Evolutionary conservation across 2,888 invertebrate genomes (phyloP).

Genomic region (Noctua janthina): DNA sequence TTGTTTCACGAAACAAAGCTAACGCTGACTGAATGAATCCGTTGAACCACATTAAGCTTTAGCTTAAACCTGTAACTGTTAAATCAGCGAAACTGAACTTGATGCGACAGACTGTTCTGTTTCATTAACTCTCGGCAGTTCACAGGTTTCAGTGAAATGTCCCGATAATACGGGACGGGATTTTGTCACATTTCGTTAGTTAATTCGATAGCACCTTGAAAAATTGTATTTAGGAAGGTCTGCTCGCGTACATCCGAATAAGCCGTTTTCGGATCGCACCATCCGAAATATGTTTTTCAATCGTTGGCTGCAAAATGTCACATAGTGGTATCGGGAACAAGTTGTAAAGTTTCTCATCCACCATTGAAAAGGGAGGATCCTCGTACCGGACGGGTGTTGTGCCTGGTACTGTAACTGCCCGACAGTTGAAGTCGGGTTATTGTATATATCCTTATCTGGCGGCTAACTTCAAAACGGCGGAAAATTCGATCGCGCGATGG

Average conservation of each 20-base stretch:
- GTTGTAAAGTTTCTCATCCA: neutral
- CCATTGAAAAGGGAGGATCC: neutral
- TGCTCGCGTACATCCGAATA: neutral
- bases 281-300: neutral
- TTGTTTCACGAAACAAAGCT: neutral
- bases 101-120: neutral
- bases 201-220: neutral
- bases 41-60: neutral
- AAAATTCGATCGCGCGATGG: neutral
- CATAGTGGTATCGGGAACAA: neutral
- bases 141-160: neutral
- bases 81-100: slow-evolving; percentile 6
- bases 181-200: slow-evolving; percentile 1
- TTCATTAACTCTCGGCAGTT: neutral
- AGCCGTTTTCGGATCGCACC: neutral
- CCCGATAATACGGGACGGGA: neutral
- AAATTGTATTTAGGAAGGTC: neutral
- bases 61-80: slow-evolving; percentile 2
- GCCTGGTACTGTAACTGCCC: neutral
- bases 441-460: neutral
- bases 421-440: neutral
- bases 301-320: neutral
- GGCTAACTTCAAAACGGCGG: neutral
- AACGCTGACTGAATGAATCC: neutral
- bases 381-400: neutral